Percentiles rank a stretch among this genome's conserved stretches.
Conservation (phyloP, 2,797 vertebrate species). For the Coluber constrictor region DNA sequence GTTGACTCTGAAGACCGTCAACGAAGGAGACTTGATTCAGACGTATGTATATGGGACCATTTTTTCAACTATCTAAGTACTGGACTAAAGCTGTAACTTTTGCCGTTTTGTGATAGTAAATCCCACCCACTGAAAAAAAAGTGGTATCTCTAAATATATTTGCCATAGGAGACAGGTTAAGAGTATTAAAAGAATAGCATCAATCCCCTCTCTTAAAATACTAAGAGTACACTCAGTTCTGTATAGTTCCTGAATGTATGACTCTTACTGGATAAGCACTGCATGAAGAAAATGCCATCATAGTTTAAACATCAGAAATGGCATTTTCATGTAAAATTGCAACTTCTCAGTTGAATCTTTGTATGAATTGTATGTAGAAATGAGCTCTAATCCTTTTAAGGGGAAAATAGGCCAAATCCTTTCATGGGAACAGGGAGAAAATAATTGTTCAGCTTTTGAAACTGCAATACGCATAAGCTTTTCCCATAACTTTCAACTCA, state of each 20-base stretch:
- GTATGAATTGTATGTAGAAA: background rate
- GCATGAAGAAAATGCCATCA: background rate
- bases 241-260: background rate
- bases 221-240: background rate
- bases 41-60: constrained; percentile 62
- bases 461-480: background rate
- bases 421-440: background rate
- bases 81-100: constrained; percentile 1
- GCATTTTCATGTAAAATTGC: background rate
- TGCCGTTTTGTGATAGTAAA: background rate
- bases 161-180: background rate
- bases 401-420: background rate
- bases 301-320: background rate
- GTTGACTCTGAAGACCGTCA: constrained; percentile 72
- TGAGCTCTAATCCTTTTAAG: background rate
- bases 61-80: background rate
- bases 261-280: background rate
- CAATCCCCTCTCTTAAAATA: background rate
- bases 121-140: background rate
- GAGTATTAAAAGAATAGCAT: background rate
- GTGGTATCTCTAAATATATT: constrained; percentile 2
- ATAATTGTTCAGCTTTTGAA: background rate
- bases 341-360: background rate
- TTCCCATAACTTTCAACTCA: background rate
- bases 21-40: constrained; percentile 70